Conservation (phyloP, 2,888 invertebrate genomes). For the Zygaena filipendulae region DNA sequence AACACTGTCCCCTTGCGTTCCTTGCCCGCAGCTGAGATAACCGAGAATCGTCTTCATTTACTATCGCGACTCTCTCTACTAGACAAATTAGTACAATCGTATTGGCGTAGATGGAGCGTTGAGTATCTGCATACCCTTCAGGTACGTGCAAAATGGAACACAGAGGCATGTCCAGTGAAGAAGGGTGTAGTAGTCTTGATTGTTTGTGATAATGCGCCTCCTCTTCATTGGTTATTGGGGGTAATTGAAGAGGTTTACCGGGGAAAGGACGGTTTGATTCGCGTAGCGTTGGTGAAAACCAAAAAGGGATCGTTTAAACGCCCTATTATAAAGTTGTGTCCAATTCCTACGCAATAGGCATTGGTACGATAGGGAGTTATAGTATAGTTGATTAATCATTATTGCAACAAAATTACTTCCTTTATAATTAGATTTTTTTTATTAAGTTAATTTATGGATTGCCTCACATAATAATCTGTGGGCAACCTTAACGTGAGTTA, state of each 20-base stretch:
- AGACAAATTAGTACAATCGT: conserved; percentile 8
- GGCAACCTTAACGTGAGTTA: too few relatives aligned
- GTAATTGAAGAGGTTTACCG: conserved; percentile 3
- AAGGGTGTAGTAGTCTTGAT: conserved; percentile 8
- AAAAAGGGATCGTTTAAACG: conserved; percentile 7
- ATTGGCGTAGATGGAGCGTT: conserved; percentile 10
- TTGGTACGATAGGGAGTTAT: too few relatives aligned
- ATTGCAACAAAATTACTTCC: too few relatives aligned
- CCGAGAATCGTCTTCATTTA: too few relatives aligned
- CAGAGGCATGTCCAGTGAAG: conserved; percentile 2
- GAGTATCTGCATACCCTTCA: conserved; percentile 11
- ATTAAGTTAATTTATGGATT: too few relatives aligned
- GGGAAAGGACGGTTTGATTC: conserved; percentile 7
- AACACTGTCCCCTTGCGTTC: conserved; percentile 9
- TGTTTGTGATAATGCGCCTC: conserved; percentile 10
- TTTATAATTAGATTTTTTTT: too few relatives aligned
- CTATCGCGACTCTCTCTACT: conserved; percentile 2
- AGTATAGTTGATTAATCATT: too few relatives aligned
- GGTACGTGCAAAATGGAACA: conserved; percentile 11
- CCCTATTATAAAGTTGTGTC: conserved; percentile 5
- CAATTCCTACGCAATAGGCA: conserved; percentile 7
- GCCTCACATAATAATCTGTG: too few relatives aligned
- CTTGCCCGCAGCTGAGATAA: conserved; percentile 8
- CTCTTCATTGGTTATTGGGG: conserved; percentile 10
- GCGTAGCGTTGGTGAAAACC: conserved; percentile 9